Conservation (phyloP, 2,113 vertebrate genomes). For the Axis porcinus region DNA sequence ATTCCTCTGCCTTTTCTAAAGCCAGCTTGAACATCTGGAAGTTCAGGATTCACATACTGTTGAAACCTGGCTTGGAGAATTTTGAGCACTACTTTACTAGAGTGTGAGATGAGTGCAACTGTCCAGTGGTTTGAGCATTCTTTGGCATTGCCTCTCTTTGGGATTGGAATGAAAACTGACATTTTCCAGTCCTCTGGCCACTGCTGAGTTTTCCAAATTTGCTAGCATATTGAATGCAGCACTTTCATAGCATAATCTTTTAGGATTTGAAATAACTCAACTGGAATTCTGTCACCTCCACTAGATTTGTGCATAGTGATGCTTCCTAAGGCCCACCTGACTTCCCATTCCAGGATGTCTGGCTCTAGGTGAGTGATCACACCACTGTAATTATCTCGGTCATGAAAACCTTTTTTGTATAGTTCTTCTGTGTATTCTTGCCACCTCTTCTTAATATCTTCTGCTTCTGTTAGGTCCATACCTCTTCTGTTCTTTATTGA, state of each 20-base stretch:
- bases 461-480: neutral
- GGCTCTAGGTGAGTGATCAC: neutral
- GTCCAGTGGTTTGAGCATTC: neutral
- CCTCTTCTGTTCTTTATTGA: neutral
- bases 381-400: neutral
- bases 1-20: neutral
- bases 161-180: neutral
- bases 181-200: neutral
- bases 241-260: neutral
- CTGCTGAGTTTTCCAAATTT: neutral
- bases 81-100: neutral
- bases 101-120: neutral
- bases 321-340: neutral
- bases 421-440: neutral
- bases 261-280: neutral
- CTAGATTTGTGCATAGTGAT: neutral
- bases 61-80: neutral
- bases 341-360: neutral
- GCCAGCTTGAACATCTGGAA: neutral
- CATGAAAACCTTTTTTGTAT: neutral
- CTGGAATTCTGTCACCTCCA: neutral
- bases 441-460: neutral
- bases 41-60: neutral
- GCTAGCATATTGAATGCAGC: neutral
- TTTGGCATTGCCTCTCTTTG: neutral